These are phyloP conservation scores for Motacilla tschutschensis DNA, from an alignment of 2,113 vertebrate species.

Conservation along the genomic window DNA sequence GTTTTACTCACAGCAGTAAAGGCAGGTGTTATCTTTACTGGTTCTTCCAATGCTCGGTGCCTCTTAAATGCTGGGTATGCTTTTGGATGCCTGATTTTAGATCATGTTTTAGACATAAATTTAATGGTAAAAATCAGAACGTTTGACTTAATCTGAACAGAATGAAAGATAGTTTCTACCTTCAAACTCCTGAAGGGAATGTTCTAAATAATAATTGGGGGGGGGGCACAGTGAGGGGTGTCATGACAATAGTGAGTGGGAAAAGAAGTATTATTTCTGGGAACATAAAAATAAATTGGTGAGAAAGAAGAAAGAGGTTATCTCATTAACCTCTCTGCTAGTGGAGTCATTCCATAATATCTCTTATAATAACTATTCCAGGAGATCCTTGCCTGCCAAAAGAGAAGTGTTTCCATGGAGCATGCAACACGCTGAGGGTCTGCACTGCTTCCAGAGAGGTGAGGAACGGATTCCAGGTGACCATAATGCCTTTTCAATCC, in stretches of 20 bases:
- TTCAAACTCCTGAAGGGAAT: background rate
- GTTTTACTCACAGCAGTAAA: background rate
- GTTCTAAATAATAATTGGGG: background rate
- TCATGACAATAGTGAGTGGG: background rate
- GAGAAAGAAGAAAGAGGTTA: background rate
- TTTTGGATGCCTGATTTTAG: background rate
- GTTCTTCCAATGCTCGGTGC: background rate
- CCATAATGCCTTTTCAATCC: conserved; percentile 20
- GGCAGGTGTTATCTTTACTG: background rate
- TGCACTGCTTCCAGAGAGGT: accelerated
- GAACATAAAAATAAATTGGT: background rate
- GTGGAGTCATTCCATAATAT: background rate
- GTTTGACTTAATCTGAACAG: background rate
- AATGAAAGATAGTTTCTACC: background rate
- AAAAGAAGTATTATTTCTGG: background rate
- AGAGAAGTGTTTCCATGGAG: background rate
- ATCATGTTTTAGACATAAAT: background rate
- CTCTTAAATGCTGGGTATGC: background rate
- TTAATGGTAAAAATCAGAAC: background rate
- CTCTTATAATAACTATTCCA: background rate
- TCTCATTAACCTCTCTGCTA: background rate
- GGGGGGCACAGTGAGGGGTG: accelerated
- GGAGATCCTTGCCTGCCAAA: background rate
- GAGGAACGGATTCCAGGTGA: background rate
- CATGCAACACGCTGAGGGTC: accelerated